Evolutionary conservation across 2,113 vertebrate genomes (phyloP), one percentile per base, ranked within the genome.

Genomic region (Siniperca chuatsi): DNA sequence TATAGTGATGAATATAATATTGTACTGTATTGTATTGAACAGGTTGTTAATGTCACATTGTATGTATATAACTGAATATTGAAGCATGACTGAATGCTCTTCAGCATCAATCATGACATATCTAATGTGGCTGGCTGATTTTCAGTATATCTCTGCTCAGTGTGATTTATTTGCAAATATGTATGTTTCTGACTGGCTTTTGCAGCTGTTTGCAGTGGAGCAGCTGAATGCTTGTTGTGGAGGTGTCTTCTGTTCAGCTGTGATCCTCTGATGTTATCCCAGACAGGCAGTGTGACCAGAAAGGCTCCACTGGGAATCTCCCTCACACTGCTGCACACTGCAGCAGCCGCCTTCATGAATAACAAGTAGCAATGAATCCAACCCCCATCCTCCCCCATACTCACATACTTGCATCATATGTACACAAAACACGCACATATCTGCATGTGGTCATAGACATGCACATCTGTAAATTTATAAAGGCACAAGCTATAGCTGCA

Each of bases 311-410:
- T 86, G 91, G 91, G 87, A 94, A 88, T 93, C 87, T 92, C 89
- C 80, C 72, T 87, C 68, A 83, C 84, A 77, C 87, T 82, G 85
- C 90, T 92, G 89, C 89, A 90, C 83, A 89, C 83, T 87, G 77
- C 91, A 87, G 88, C 86, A 92, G 87, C 83, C 82, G n/a, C 89
- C 77, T 84, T 87, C 87, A 94, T 94, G 93, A 93, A 95, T 94
- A 90, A 82, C 92, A 95, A 93, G 86, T 89, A 93, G 87, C 86
- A 89, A 57, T 75, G 86, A 87, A 87, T 70, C 57, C 79, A 68
- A 42, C 54, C n/a, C 78, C 62, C 48, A 69, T 18, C 52, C 67
- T 35, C 48, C 77, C 25, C 40, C 18, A 46, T 18, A 48, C 62
- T 67, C 57, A 83, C 78, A 72, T 52, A 44, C 79, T 33, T 20